Percentiles rank a stretch among this genome's conserved stretches.
phyloP scores from a whole-genome alignment of 2,797 vertebrate genomes.

The Sebastes reedi region DNA sequence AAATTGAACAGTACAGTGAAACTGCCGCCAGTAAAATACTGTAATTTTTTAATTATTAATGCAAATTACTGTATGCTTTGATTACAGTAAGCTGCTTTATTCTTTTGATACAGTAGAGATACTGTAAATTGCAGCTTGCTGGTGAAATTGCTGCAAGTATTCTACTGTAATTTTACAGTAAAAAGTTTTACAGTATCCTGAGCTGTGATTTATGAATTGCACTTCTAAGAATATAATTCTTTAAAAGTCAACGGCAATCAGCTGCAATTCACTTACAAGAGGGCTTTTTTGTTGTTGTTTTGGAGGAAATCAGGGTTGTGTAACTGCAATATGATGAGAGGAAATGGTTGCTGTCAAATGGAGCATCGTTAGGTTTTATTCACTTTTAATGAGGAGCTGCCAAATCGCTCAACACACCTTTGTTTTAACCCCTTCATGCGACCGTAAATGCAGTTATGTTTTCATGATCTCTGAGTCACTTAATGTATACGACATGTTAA shows the following conservation, averaged over 20 bases:
- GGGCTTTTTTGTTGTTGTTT: background rate
- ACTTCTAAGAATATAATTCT: slow-evolving; percentile 6
- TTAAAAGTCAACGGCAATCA: slow-evolving; percentile 26
- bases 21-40: background rate
- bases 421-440: slow-evolving; percentile 34
- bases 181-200: background rate
- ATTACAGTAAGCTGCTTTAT: background rate
- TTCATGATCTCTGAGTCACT: slow-evolving; percentile 47
- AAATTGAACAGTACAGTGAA: background rate
- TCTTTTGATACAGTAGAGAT: background rate
- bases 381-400: slow-evolving; percentile 35
- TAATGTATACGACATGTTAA: slow-evolving; percentile 73
- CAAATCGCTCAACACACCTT: slow-evolving; percentile 25
- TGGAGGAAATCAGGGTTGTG: background rate
- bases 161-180: background rate
- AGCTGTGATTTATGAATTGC: slow-evolving; percentile 22
- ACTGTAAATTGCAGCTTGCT: background rate
- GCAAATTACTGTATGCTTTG: background rate
- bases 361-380: slow-evolving; percentile 16
- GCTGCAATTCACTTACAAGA: background rate
- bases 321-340: slow-evolving; percentile 18
- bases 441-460: background rate
- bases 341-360: slow-evolving; percentile 28
- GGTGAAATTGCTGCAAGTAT: background rate
- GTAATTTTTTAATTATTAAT: background rate